phyloP scores from a whole-genome alignment of 2,113 vertebrate genomes.

The Oceanites oceanicus region DNA sequence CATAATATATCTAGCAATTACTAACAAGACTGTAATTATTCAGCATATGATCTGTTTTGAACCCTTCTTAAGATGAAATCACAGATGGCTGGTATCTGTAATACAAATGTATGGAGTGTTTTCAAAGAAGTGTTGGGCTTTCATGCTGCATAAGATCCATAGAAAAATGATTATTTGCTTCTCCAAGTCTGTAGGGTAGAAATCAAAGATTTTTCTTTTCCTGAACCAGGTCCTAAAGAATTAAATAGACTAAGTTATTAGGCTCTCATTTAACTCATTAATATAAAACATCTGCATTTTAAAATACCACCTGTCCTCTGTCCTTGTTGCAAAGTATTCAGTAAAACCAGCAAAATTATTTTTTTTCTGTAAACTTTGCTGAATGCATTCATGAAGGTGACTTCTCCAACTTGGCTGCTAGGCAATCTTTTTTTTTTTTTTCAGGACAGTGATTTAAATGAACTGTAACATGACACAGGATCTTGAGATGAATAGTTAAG shows the following conservation, averaged over 20 bases:
- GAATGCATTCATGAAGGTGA: not conserved
- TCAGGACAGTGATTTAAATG: not conserved
- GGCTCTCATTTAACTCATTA: not conserved
- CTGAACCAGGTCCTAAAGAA: not conserved
- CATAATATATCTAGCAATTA: not conserved
- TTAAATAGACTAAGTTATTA: not conserved
- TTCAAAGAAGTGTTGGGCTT: not conserved
- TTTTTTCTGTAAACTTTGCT: not conserved
- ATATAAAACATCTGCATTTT: not conserved
- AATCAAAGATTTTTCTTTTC: not conserved
- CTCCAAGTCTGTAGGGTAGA: not conserved
- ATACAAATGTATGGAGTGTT: not conserved
- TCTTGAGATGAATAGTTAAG: not conserved
- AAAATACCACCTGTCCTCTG: not conserved
- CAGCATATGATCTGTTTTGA: not conserved
- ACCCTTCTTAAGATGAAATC: not conserved
- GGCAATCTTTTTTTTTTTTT: not conserved
- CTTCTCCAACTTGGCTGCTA: not conserved
- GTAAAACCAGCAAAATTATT: not conserved
- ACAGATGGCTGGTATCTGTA: not conserved
- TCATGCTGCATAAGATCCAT: not conserved
- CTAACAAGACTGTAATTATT: not conserved
- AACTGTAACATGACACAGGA: not conserved
- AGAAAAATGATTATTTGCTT: not conserved
- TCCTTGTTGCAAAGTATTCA: not conserved